These are phyloP conservation scores for Chaetoderma sp. DNA, from an alignment of 2,888 invertebrate species.

Conservation along the genomic window DNA sequence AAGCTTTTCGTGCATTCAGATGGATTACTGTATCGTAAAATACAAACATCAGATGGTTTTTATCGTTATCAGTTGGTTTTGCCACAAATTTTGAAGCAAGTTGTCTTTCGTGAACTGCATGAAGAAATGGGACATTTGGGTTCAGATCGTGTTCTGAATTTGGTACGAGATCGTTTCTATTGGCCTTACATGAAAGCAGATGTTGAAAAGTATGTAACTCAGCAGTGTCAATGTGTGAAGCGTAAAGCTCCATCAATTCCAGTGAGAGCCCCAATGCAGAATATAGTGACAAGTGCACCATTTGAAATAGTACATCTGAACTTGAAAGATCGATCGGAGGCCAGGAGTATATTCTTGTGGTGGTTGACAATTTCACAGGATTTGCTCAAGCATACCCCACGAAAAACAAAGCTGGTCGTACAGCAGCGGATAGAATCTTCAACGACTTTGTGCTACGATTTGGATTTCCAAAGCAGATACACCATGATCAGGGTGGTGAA, in stretches of 20 bases:
- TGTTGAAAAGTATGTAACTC: neutral
- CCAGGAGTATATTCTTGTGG: no score
- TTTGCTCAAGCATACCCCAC: no score
- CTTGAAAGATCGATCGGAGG: no score
- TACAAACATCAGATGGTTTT: neutral
- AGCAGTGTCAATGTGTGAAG: neutral
- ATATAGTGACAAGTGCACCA: conserved; percentile 8
- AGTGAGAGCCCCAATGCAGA: conserved; percentile 1
- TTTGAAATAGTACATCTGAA: conserved; percentile 14
- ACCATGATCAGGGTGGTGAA: no score
- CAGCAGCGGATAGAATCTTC: no score
- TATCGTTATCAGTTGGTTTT: neutral
- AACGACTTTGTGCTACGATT: no score
- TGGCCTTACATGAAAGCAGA: conserved; percentile 7
- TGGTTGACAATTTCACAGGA: no score
- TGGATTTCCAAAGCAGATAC: no score
- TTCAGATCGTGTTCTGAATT: neutral
- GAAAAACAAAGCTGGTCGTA: no score
- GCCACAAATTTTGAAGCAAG: neutral
- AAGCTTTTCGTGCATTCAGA: neutral
- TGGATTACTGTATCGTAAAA: conserved; percentile 2
- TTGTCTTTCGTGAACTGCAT: conserved; percentile 7
- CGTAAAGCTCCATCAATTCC: neutral
- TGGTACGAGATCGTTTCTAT: conserved; percentile 5
- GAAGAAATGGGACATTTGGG: conserved; percentile 3